Evolutionary conservation across 2,797 vertebrate genomes (phyloP), one percentile per base, ranked within the genome.

Genomic region (Tenualosa thibaudeaui): DNA sequence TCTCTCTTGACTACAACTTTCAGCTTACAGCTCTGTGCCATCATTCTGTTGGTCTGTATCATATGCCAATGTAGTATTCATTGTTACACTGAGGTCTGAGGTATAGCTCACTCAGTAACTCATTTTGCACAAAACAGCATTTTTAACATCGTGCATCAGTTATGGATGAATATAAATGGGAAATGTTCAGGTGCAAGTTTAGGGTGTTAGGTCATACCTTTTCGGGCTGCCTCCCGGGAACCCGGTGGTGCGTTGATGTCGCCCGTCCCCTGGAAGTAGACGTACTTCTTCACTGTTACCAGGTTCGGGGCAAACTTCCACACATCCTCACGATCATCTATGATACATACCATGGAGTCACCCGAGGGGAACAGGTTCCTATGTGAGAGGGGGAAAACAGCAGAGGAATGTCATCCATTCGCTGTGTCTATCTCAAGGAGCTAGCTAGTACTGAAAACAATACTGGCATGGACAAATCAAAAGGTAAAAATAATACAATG

Each of bases 301-400:
- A 99, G 95, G 93, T 99, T 99, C 12, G 98, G 98, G 2, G 98
- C 98, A 85, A 98, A 99, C 91, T 99, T 99, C 98, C 98, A 99
- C 83, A 99, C 98, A 5, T 99, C 98, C 88, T 99, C 98, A 84
- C 98, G 94, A 46, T 99, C 98, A 49, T 99, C 98, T 15, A 99
- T 99, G 82, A 99, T 99, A 93, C 98, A 99, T 86, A 99, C 98
- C 98, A 99, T 99, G 0, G 98, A 97, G 89, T 99, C 98, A 0
- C 98, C 98, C 56, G 98, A 99, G 0, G 98, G 98, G 89, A 99
- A 99, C 87, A 99, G 96, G 90, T 99, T 98, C 91, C 98, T 99
- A 91, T 53, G 86, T 82, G 87, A 82, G 51, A 89, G 87, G 54
- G 86, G 17, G 22, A 22, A 24, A 46, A 31, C 3, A 43, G 12